Percentiles rank a stretch among this genome's conserved stretches.
phyloP scores from a whole-genome alignment of 2,113 vertebrate species.

The Nettapus auritus region DNA sequence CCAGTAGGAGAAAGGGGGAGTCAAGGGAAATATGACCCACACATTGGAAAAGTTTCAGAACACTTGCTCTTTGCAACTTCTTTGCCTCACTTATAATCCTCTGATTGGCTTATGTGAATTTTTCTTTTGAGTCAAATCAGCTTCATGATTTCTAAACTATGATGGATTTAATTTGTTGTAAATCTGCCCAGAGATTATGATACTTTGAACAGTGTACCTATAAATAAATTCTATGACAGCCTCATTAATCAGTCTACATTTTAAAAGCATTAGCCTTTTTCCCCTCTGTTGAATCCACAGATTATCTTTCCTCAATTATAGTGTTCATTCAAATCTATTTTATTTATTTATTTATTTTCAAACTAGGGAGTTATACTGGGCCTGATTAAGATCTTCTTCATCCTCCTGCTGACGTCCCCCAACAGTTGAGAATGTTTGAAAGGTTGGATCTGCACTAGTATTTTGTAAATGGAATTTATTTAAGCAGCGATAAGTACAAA shows the following conservation, averaged over 20 bases:
- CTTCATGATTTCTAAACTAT: slow-evolving; percentile 44
- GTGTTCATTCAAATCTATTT: slow-evolving; percentile 6
- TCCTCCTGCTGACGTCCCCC: background rate
- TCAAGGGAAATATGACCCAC: background rate
- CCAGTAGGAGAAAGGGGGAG: background rate
- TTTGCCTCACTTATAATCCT: background rate
- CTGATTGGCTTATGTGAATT: background rate
- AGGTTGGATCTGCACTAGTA: background rate
- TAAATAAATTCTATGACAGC: slow-evolving; percentile 58
- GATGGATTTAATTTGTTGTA: slow-evolving; percentile 50
- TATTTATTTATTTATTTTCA: background rate
- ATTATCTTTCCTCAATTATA: slow-evolving; percentile 39
- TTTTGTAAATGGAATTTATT: background rate
- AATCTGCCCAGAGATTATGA: slow-evolving; percentile 54
- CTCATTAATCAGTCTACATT: slow-evolving; percentile 62
- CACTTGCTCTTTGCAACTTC: background rate
- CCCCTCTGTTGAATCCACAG: slow-evolving; percentile 47
- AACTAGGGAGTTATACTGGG: background rate
- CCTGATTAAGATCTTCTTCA: background rate
- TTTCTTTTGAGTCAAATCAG: background rate
- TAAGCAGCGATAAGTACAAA: background rate
- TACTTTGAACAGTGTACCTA: slow-evolving; percentile 45
- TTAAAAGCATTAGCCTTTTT: slow-evolving; percentile 63
- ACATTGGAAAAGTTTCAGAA: background rate
- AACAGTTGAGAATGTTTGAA: background rate